These are phyloP conservation scores for Pagetopsis macropterus DNA, from an alignment of 2,797 vertebrate genomes.

Conservation along the genomic window DNA sequence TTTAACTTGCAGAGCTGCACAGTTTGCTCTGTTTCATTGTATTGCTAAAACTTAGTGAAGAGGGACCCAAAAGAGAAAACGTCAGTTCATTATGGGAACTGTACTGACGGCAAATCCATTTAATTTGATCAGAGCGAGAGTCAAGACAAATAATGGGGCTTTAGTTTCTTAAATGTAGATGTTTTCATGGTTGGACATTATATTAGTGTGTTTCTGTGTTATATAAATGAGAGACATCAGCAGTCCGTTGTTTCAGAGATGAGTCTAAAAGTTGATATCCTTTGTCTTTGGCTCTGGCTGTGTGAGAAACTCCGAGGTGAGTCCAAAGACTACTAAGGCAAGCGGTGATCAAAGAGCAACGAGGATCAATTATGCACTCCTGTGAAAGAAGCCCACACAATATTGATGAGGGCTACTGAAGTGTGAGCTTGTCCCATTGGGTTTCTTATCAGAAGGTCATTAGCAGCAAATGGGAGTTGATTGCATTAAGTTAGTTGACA, in stretches of 20 bases:
- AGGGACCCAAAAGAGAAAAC: constrained; percentile 15
- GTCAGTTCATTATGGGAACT: constrained; percentile 4
- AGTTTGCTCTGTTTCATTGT: constrained; percentile 25
- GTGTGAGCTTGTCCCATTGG: constrained; percentile 62
- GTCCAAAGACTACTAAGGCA: constrained; percentile 66
- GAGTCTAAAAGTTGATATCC: constrained; percentile 51
- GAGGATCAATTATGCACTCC: constrained; percentile 69
- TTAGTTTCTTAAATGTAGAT: constrained; percentile 7
- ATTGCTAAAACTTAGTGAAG: constrained; percentile 8
- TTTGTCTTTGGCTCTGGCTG: constrained; percentile 48
- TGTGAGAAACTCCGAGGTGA: constrained; percentile 66
- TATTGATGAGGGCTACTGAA: constrained; percentile 75
- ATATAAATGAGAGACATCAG: constrained; percentile 15
- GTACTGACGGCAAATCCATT: constrained; percentile 21
- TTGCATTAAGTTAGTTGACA: constrained; percentile 71
- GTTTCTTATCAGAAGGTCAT: constrained; percentile 75
- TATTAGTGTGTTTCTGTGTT: constrained; percentile 12
- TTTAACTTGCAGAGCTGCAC: constrained; percentile 2
- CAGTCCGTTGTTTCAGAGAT: constrained; percentile 44
- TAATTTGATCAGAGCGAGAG: constrained; percentile 17
- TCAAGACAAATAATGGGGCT: constrained; percentile 4
- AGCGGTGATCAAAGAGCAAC: constrained; percentile 74
- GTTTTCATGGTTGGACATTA: constrained; percentile 9
- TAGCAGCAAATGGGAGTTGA: constrained; percentile 67
- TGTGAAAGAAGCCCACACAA: constrained; percentile 69